Base-by-base conservation (phyloP, 2,888 invertebrate genomes). In the Horisme vitalbata region DNA sequence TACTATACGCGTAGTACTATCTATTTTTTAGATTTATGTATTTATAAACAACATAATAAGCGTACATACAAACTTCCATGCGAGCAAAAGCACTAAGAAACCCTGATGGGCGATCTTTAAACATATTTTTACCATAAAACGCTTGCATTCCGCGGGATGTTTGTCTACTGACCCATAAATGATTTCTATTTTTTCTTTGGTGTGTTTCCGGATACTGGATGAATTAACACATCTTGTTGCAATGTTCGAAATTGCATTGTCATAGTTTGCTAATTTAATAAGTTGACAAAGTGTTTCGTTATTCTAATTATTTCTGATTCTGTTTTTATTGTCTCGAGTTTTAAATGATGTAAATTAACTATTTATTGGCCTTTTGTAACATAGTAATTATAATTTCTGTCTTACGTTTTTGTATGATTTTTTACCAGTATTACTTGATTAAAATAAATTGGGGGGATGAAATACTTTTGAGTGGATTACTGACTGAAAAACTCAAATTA, bases 151-250 rank as follows among this genome's bases (percentile, higher is more conserved):
- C 23, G n/a, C 12, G 11, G 12, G 12, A 14, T 6, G 13, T 13
- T 34, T 24, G 23, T 13, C 13, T 23, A 11, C 18, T 4, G 18
- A 18, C 18, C 6, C 9, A 30, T 15, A 15, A 26, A 27, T 23
- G 24, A 27, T 53, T 76, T 78, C 73, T 75, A 76, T 69, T 76
- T 78, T 79, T 77, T 73, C 60, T 77, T 77, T 77, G 81, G 81
- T 81, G 80, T 81, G 79, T 67, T 66, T 60, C 62, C 26, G 52
- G 57, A 45, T 57, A 36, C 5, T 11, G 10, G 28, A 27, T 44
- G 35, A 24, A 2, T 45, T 46, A 43, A 28, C 33, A 39, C 38
- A 34, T 37, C n/a, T 13, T 24, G 21, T 47, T 50, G 53, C 43
- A 54, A 54, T 34, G 41, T 55, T 28, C 34, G 37, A 56, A n/a